Base-by-base conservation (phyloP, 2,797 vertebrate species). In the Neosalanx taihuensis region DNA sequence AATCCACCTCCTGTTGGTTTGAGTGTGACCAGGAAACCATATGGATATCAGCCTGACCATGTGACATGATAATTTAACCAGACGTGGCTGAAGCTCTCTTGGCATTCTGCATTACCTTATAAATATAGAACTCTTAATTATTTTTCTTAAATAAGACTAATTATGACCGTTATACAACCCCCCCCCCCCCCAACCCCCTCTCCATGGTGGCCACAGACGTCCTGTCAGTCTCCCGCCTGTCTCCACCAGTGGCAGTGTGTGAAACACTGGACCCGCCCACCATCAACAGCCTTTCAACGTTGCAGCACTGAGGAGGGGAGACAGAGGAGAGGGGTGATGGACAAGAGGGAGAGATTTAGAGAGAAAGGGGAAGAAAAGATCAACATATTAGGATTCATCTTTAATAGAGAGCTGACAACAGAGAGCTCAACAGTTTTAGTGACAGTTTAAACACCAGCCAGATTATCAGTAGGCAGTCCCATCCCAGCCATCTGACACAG, bases 281-380 rank as follows among this genome's bases (percentile, higher is more conserved):
- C 83, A 87, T 93, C 94, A 95, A 93, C 92, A 89, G 90, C 85
- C 94, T 90, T 93, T 94, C 95, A 97, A 85, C 89, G 94, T 90
- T 89, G 94, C 86, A 93, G 93, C 84, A 90, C 96, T 99, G 91
- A 83, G 94, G 85, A 79, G 92, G 78, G 85, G 86, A 89, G 82
- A 92, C 74, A 91, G 80, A 87, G 90, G 75, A 87, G 85, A 86
- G 78, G 76, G 76, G 9, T 46, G 41, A 46, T 46, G 73, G 46
- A 58, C 64, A 83, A 80, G 46, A 76, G 66, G 61, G 66, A 69
- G 74, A 79, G n/a, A 18, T 29, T 41, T 23, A 2, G 23, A 26
- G 37, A 58, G 12, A 37, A 69, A 80, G 37, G 74, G 15, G 72
- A 20, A 80, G 66, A 81, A 66, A 64, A 72, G 13, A 51, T 57